phyloP scores from a whole-genome alignment of 1,140 invertebrate species.

The Trypoxylus dichotomus region DNA sequence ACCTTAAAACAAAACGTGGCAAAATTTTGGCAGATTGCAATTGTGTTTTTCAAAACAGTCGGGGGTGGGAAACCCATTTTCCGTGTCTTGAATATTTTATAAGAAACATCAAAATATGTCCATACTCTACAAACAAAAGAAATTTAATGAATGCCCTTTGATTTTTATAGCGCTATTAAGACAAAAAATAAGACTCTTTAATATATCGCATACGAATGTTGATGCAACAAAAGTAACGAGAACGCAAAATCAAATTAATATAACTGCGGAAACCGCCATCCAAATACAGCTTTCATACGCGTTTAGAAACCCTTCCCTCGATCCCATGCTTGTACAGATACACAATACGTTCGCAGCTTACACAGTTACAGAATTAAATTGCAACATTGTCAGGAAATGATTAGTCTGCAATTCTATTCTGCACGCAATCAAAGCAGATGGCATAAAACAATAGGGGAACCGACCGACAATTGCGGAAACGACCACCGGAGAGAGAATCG shows the following conservation, averaged over 20 bases:
- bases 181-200: too few relatives aligned
- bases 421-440: slow-evolving; percentile 21
- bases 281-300: background rate
- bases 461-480: slow-evolving; percentile 7
- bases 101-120: too few relatives aligned
- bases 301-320: background rate
- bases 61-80: too few relatives aligned
- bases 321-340: background rate
- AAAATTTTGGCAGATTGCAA: too few relatives aligned
- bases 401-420: slow-evolving; percentile 22
- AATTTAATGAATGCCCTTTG: too few relatives aligned
- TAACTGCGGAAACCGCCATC: background rate
- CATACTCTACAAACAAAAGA: too few relatives aligned
- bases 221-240: background rate
- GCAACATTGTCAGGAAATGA: slow-evolving; percentile 21
- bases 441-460: slow-evolving; percentile 16
- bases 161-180: too few relatives aligned
- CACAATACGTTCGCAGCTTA: background rate
- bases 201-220: background rate
- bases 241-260: background rate
- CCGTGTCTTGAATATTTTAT: too few relatives aligned
- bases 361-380: slow-evolving; percentile 7
- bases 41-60: too few relatives aligned
- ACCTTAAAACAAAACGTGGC: too few relatives aligned
- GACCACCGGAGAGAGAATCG: background rate